Base-by-base conservation (phyloP, 2,113 vertebrate species). In the Herpetotheres cachinnans region DNA sequence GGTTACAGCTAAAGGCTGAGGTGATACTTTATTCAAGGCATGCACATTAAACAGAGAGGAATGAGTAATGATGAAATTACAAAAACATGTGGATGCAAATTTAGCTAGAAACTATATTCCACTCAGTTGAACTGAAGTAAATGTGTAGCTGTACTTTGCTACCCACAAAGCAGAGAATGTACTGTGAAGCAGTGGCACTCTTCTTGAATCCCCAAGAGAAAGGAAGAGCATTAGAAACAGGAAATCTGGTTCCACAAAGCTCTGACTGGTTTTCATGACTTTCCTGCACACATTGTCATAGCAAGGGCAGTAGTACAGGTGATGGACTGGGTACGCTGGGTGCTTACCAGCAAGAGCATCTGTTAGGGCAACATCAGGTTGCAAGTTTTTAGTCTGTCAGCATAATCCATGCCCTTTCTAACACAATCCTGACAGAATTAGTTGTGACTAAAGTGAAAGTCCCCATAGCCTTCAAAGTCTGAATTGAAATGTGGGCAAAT, bases 281-380 rank as follows among this genome's bases (percentile, higher is more conserved):
- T 50, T 24, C 25, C n/a, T 54, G 25, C 27, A 58, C 1, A 6
- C 7, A 0, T 7, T 56, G 13, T 15, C 1, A 0, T 6, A 25
- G 22, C 16, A 5, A 8, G 34, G 22, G 8, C 12, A 36, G 52
- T 5, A 27, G 49, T 5, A 19, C 14, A 32, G 20, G 6, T 34
- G 54, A 21, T 11, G 55, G 46, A 36, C 38, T 46, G 5, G 25
- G 16, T 12, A 13, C 21, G 24, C 34, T 82, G 61, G n/a, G 10
- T 55, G 22, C 32, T 90, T 83, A 36, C 15, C 11, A 59, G 10
- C 8, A 42, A 58, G 18, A 66, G 1, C 25, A 50, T 88, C 56
- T 59, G 11, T 29, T 82, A 52, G 7, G 42, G 5, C 13, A 86
- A 50, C 20, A 46, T 15, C 13, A n/a, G 18, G 11, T 20, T 81